Percentiles rank a stretch among this genome's conserved stretches.
Conservation (phyloP, 37 sponge, comb jelly and placozoan species). For the Hexactinellida sp. region DNA sequence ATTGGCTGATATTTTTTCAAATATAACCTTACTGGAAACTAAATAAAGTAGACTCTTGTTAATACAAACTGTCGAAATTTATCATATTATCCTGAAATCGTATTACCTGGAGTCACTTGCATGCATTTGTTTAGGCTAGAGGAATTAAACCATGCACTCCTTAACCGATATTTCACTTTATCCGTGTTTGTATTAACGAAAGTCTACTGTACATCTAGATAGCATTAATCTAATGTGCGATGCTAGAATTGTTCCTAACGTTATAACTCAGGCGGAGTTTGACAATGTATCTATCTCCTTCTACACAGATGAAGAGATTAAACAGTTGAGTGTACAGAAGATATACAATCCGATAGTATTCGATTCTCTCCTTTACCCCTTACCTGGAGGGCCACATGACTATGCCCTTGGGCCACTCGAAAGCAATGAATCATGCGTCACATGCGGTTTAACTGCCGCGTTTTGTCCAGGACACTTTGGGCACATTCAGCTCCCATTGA, state of each 20-base stretch:
- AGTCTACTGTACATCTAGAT: too few species aligned
- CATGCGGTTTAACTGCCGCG: slow-evolving; percentile 63
- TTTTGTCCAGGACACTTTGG: slow-evolving; percentile 95
- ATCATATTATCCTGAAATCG: too few species aligned
- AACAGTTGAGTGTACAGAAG: slow-evolving; percentile 49
- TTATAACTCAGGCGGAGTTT: neutral
- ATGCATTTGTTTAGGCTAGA: too few species aligned
- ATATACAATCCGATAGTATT: slow-evolving; percentile 69
- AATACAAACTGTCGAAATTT: too few species aligned
- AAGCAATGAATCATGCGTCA: slow-evolving; percentile 50
- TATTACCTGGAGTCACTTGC: too few species aligned
- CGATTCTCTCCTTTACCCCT: slow-evolving; percentile 63
- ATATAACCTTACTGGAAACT: too few species aligned
- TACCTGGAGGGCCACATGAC: slow-evolving; percentile 75
- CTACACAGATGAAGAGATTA: slow-evolving; percentile 46
- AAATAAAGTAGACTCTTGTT: too few species aligned
- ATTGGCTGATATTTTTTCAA: too few species aligned
- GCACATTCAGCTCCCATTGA: slow-evolving; percentile 81
- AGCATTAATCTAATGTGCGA: too few species aligned
- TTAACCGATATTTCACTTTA: too few species aligned
- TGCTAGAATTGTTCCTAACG: neutral
- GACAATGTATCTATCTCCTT: slow-evolving; percentile 26
- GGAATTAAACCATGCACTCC: too few species aligned
- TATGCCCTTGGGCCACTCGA: slow-evolving; percentile 75
- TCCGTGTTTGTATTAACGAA: too few species aligned